Evolutionary conservation across 2,888 invertebrate species (phyloP).

Genomic region (Limnephilus lunatus): DNA sequence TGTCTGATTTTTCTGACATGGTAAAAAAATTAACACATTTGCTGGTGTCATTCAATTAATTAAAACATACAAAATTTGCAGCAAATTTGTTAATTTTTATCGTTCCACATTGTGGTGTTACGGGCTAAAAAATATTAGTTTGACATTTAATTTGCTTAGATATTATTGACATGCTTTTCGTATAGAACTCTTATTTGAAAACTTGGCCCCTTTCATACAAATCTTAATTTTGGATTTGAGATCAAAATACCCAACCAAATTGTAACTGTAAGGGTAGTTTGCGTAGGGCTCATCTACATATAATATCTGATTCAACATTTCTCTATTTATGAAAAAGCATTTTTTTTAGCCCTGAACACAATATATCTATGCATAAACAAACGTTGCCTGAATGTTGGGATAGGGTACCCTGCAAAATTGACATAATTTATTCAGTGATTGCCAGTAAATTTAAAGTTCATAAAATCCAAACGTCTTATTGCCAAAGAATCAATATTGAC

Average conservation of each 20-base stretch:
- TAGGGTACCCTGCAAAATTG: conserved; percentile 93
- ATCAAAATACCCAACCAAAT: no score
- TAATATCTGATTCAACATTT: not conserved
- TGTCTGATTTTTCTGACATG: not conserved
- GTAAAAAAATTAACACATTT: conserved; percentile 5
- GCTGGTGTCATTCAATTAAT: not conserved
- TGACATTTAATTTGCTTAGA: not conserved
- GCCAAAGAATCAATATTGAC: not conserved
- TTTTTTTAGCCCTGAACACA: conserved; percentile 50
- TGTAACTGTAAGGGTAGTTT: not conserved
- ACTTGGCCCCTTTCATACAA: not conserved
- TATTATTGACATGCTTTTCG: not conserved
- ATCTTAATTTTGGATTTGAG: no score
- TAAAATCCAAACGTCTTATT: not conserved
- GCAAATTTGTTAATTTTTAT: conserved; percentile 31
- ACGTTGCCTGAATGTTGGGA: conserved; percentile 97
- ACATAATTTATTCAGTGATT: conserved; percentile 68
- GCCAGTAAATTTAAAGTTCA: not conserved
- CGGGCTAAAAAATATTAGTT: conserved; percentile 53
- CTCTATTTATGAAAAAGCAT: not conserved
- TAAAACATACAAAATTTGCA: not conserved
- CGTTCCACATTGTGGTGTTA: conserved; percentile 37
- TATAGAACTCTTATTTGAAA: not conserved
- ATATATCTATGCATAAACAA: conserved; percentile 65
- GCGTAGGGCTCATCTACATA: not conserved